These are phyloP conservation scores for Pandion haliaetus DNA, from an alignment of 2,113 vertebrate species.

Conservation along the genomic window DNA sequence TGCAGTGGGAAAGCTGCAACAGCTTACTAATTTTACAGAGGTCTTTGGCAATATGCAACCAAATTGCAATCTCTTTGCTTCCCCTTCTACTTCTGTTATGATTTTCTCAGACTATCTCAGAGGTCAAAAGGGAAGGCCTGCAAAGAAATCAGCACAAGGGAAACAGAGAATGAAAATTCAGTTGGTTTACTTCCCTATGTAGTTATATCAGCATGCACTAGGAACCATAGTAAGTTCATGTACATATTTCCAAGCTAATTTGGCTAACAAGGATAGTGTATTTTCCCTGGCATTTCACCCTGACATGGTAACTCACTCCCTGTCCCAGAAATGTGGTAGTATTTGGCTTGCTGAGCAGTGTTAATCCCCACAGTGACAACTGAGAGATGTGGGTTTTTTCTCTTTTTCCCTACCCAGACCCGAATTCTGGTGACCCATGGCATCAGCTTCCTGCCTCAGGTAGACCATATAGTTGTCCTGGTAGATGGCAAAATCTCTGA, in stretches of 20 bases:
- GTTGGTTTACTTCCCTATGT: background rate
- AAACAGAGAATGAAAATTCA: background rate
- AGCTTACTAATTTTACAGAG: background rate
- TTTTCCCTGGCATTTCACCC: background rate
- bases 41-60: background rate
- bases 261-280: background rate
- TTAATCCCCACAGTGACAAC: background rate
- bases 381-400: background rate
- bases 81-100: background rate
- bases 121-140: background rate
- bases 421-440: conserved; percentile 92
- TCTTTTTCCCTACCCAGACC: conserved; percentile 75
- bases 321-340: background rate
- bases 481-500: conserved; percentile 89
- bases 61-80: background rate
- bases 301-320: background rate
- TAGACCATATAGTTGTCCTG: conserved; percentile 88
- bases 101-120: background rate
- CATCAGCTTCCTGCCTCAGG: conserved; percentile 93
- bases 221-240: background rate
- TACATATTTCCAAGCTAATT: background rate
- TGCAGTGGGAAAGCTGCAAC: background rate
- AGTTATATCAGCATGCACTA: background rate
- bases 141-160: background rate
- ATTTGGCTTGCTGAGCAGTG: background rate